Percentiles rank a stretch among this genome's conserved stretches.
Evolutionary conservation across 2,113 vertebrate species (phyloP).

Genomic region (Procavia capensis): DNA sequence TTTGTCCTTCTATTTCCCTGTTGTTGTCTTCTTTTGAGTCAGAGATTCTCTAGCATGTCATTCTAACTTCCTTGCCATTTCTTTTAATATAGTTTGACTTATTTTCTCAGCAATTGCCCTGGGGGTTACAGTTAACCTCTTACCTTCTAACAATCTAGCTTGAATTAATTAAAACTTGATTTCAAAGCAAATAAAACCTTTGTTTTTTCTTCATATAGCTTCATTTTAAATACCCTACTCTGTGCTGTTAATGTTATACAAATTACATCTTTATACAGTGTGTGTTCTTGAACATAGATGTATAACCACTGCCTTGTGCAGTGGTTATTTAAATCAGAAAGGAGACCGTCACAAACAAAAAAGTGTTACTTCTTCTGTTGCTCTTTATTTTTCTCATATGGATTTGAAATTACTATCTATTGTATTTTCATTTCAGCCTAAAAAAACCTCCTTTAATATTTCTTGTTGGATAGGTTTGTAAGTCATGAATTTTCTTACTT

Average conservation of each 20-base stretch:
- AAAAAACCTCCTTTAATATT: not conserved
- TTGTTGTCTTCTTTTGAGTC: not conserved
- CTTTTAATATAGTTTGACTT: too few species aligned
- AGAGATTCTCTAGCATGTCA: not conserved
- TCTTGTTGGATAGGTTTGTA: not conserved
- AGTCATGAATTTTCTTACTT: not conserved
- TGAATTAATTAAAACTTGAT: not conserved
- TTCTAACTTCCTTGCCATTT: too few species aligned
- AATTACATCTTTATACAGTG: not conserved
- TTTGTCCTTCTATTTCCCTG: not conserved
- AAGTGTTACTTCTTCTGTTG: not conserved
- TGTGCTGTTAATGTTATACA: not conserved
- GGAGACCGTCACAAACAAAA: not conserved
- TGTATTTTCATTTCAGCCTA: not conserved
- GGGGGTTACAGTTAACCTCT: too few species aligned
- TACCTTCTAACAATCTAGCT: too few species aligned
- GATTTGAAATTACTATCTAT: not conserved
- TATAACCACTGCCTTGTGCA: not conserved
- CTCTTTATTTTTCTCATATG: not conserved
- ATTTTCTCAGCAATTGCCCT: too few species aligned
- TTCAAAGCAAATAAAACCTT: not conserved
- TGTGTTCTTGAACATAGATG: not conserved
- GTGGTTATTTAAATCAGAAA: not conserved
- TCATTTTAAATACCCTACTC: not conserved
- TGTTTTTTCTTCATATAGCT: not conserved